These are phyloP conservation scores for Apamea epomidion DNA, from an alignment of 2,888 invertebrate genomes.

Conservation along the genomic window DNA sequence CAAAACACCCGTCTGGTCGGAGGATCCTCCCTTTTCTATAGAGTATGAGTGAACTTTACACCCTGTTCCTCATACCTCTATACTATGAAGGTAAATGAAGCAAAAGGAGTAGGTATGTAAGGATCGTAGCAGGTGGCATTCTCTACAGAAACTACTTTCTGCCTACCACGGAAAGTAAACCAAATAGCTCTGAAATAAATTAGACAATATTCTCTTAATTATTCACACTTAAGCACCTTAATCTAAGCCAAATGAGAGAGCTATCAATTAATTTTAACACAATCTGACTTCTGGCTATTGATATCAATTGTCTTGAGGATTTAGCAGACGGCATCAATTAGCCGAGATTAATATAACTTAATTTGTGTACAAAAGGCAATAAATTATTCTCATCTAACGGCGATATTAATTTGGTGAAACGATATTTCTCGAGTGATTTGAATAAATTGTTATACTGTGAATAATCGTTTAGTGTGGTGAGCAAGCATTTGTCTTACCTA, in stretches of 20 bases:
- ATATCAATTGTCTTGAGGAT: conserved; percentile 57
- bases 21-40: too few relatives aligned
- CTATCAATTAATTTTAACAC: conserved; percentile 54
- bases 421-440: conserved; percentile 40
- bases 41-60: too few relatives aligned
- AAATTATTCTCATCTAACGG: conserved; percentile 47
- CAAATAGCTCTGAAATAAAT: background rate
- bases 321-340: conserved; percentile 53
- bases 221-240: conserved; percentile 9
- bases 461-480: conserved; percentile 11
- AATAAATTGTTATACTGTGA: conserved; percentile 41
- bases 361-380: conserved; percentile 58
- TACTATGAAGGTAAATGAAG: too few relatives aligned
- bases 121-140: background rate
- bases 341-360: conserved; percentile 59
- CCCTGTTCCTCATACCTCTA: too few relatives aligned
- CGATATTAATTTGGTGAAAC: conserved; percentile 51
- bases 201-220: background rate
- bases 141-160: too few relatives aligned
- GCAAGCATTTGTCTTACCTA: background rate
- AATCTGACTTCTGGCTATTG: conserved; percentile 50
- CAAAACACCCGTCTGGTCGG: too few relatives aligned
- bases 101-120: background rate
- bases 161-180: background rate
- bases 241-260: conserved; percentile 16